Conservation (phyloP, 2,888 invertebrate species). For the Pheosia tremula region DNA sequence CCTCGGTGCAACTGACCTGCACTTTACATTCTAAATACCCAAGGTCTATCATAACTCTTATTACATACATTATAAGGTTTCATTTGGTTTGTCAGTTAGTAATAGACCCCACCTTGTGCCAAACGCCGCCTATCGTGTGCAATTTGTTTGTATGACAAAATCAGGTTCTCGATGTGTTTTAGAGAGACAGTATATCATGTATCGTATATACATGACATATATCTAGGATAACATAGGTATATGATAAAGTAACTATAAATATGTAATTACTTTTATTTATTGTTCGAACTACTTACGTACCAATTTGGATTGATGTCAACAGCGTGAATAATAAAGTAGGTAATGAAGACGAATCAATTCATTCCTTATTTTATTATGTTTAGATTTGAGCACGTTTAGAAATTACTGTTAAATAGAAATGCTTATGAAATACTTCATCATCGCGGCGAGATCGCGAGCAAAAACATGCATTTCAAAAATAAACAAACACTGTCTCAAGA, state of each 20-base stretch:
- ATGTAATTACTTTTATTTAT: too few relatives aligned
- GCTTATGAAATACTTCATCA: neutral
- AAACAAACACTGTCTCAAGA: conserved; percentile 28
- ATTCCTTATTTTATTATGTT: neutral
- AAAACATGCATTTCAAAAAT: conserved; percentile 9
- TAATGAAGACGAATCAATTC: neutral
- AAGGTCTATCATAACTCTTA: conserved; percentile 42
- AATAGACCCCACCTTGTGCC: conserved; percentile 53
- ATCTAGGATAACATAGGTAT: too few relatives aligned
- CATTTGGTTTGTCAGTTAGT: conserved; percentile 20
- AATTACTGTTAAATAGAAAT: neutral
- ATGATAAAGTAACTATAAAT: too few relatives aligned
- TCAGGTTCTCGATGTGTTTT: conserved; percentile 28
- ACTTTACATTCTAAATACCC: conserved; percentile 51
- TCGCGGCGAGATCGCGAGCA: neutral
- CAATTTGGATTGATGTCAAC: neutral
- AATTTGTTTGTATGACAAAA: conserved; percentile 69
- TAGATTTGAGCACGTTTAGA: neutral
- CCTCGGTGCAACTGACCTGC: conserved; percentile 70
- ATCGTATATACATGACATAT: too few relatives aligned
- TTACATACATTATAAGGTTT: conserved; percentile 30
- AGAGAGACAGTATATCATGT: neutral
- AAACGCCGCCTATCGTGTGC: conserved; percentile 55
- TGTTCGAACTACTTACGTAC: too few relatives aligned
- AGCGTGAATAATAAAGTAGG: neutral